These are phyloP conservation scores for Zaprionus lineosus DNA, from an alignment of 2,888 invertebrate species.

Conservation along the genomic window DNA sequence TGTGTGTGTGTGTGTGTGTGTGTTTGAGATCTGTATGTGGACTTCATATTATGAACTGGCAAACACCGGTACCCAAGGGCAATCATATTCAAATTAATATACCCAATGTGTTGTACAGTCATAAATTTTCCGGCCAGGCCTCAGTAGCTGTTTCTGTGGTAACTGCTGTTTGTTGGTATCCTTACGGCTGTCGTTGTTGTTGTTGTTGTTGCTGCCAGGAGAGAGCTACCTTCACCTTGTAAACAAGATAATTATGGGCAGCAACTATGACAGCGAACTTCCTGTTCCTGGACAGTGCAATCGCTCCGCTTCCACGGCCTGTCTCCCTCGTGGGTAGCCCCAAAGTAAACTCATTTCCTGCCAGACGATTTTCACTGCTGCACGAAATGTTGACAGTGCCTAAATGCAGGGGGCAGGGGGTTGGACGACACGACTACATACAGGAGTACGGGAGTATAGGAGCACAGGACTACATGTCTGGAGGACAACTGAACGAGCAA, in stretches of 20 bases:
- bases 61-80: constrained; percentile 59
- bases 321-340: constrained; percentile 19
- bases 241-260: constrained; percentile 79
- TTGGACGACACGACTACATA: not conserved
- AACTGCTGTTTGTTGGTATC: constrained; percentile 32
- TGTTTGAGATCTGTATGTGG: constrained; percentile 38
- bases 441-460: too few species aligned
- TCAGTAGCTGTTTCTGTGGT: too few species aligned
- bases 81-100: constrained; percentile 80
- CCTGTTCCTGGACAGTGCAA: constrained; percentile 55
- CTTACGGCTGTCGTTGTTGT: constrained; percentile 15
- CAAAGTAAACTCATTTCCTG: constrained; percentile 76
- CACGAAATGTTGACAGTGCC: constrained; percentile 73
- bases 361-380: constrained; percentile 65
- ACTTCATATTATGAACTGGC: constrained; percentile 68
- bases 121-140: constrained; percentile 63
- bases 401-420: constrained; percentile 25
- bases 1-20: not conserved
- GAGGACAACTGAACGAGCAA: too few species aligned
- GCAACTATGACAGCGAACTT: constrained; percentile 78
- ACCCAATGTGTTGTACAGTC: constrained; percentile 76
- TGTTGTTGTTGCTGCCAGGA: constrained; percentile 33
- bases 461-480: too few species aligned
- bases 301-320: not conserved
- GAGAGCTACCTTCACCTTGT: constrained; percentile 75